phyloP scores from a whole-genome alignment of 2,888 invertebrate species.

The Yponomeuta plumbellus region DNA sequence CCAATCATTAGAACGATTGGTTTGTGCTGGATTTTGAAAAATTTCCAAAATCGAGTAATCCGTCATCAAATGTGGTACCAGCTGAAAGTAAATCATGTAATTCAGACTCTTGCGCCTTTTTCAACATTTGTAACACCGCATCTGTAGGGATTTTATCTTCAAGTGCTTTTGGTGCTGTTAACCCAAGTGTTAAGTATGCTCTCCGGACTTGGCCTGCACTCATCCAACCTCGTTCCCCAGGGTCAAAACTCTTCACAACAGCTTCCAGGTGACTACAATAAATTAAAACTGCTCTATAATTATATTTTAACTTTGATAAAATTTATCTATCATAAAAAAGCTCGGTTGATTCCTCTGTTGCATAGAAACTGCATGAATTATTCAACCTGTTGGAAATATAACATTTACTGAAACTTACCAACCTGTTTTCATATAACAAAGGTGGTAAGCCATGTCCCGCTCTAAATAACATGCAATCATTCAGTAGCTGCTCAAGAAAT shows the following conservation, averaged over 20 bases:
- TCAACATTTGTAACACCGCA: conserved; percentile 35
- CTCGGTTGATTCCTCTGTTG: too few species aligned
- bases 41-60: not conserved
- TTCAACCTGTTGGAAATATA: not conserved
- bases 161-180: conserved; percentile 34
- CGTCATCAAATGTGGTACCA: conserved; percentile 25
- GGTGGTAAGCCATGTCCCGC: conserved; percentile 55
- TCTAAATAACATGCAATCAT: conserved; percentile 62
- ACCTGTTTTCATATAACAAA: conserved; percentile 57
- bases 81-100: conserved; percentile 42
- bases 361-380: too few species aligned
- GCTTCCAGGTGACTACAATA: conserved; percentile 51
- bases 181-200: conserved; percentile 48
- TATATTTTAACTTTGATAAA: not conserved
- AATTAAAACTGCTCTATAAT: not conserved
- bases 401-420: conserved; percentile 14
- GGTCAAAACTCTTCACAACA: conserved; percentile 63
- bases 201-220: conserved; percentile 54
- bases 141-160: conserved; percentile 41
- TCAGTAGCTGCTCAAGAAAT: conserved; percentile 47
- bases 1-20: too few species aligned
- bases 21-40: not conserved
- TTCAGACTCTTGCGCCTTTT: conserved; percentile 46
- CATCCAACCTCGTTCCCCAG: conserved; percentile 59
- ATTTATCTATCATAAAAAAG: too few species aligned